Conservation (phyloP, 23 tunicate genomes). For the Trididemnum nubilum region DNA sequence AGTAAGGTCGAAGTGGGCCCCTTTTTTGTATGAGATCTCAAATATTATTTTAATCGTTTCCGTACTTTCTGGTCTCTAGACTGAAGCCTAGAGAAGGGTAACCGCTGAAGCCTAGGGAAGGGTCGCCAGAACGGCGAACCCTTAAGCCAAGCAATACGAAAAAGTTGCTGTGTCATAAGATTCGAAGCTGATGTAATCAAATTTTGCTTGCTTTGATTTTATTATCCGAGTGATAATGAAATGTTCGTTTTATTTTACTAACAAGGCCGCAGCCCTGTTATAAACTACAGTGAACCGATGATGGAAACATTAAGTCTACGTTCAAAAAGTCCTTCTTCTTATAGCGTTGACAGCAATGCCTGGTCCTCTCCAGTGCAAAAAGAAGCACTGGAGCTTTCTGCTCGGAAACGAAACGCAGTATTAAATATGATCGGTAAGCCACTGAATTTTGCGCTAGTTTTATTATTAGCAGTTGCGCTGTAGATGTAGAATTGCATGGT, state of each 20-base stretch:
- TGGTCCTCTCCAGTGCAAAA: constrained; percentile 49
- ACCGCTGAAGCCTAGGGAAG: no score
- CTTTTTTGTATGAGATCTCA: no score
- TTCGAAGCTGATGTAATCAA: no score
- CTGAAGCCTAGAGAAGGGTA: no score
- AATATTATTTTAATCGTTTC: no score
- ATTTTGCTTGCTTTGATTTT: neutral
- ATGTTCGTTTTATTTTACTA: constrained; percentile 23
- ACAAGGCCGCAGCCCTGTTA: constrained; percentile 18
- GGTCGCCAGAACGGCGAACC: no score
- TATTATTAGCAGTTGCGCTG: neutral
- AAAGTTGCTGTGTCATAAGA: no score
- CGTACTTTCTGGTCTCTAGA: no score
- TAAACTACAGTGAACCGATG: constrained; percentile 23
- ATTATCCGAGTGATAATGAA: constrained; percentile 30
- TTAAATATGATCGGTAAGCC: constrained; percentile 46
- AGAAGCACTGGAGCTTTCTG: constrained; percentile 45
- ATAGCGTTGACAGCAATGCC: constrained; percentile 7
- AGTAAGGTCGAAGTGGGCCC: no score
- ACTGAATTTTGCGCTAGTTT: no score
- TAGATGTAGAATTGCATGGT: no score
- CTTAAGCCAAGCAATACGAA: no score
- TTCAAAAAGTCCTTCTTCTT: constrained; percentile 40
- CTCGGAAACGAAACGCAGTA: constrained; percentile 42
- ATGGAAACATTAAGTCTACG: constrained; percentile 53